Base-by-base conservation (phyloP, 2,113 vertebrate genomes). In the Boleophthalmus pectinirostris region DNA sequence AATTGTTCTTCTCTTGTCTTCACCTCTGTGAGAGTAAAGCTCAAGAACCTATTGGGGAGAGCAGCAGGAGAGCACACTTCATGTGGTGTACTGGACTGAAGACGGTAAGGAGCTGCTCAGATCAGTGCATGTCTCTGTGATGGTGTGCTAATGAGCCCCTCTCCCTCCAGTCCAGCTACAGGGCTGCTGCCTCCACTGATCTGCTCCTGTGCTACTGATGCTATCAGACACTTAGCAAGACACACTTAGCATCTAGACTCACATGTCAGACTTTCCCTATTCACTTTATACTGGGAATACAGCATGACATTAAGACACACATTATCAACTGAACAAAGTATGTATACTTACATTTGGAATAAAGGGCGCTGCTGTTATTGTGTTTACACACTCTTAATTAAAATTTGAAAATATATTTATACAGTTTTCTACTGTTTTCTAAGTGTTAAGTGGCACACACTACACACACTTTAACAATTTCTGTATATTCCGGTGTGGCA, bases 141-240 rank as follows among this genome's bases (percentile, higher is more conserved):
- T 79, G 82, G 68, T 64, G 11, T 29, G 69, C 47, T 83, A 86
- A 88, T 81, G 80, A 86, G 74, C 64, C 75, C 65, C 69, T 71
- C 15, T 38, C 25, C 78, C 74, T 58, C 13, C 25, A 18, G 80
- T 15, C 38, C 71, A 38, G 71, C 78, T 86, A 53, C 63, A 71
- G 69, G 76, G 69, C 16, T 47, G 57, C 65, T 21, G 57, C 58
- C 68, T 63, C 75, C 21, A 49, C 20, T 15, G 16, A n/a, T 64
- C 61, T 64, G 18, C 61, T 11, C 63, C 56, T 80, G 67, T 70
- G 78, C 65, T 67, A 68, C 56, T 80, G 77, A 78, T 75, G 66
- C 72, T 80, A 65, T 80, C 77, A 70, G 64, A 53, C 75, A 49
- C 47, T 72, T 65, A 69, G 66, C 76, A 29, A 18, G 29, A 74